These are phyloP conservation scores for Agriopis marginaria DNA, from an alignment of 2,888 invertebrate species.

Conservation along the genomic window DNA sequence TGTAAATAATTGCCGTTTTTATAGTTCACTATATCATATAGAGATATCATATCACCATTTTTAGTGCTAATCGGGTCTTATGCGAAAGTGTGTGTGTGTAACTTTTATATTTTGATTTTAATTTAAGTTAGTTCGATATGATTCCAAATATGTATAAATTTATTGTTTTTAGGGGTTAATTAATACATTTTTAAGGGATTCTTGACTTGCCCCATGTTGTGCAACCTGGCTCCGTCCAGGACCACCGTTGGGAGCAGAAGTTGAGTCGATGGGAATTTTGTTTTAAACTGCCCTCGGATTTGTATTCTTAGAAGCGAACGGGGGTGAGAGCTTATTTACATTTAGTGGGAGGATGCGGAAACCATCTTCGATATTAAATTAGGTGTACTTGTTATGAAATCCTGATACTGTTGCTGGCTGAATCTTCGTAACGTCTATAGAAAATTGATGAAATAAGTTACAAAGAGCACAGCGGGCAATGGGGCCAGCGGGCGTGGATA, in stretches of 20 bases:
- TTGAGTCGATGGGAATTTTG: conserved; percentile 29
- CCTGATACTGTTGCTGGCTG: conserved; percentile 1
- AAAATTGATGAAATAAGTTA: no score
- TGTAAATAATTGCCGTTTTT: no score
- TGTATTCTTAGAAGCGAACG: conserved; percentile 29
- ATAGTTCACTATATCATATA: no score
- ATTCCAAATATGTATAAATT: no score
- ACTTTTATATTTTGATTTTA: no score
- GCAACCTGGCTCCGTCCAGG: conserved; percentile 4
- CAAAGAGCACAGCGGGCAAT: no score
- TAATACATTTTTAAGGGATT: background rate
- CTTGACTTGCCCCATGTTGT: background rate
- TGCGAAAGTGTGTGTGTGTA: no score
- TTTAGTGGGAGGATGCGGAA: conserved; percentile 30
- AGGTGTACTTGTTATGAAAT: conserved; percentile 22
- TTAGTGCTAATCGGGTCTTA: no score
- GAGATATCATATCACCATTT: no score
- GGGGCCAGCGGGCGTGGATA: no score
- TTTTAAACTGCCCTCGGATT: conserved; percentile 36
- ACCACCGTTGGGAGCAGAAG: conserved; percentile 25
- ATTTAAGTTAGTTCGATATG: no score
- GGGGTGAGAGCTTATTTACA: conserved; percentile 31
- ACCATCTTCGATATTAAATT: conserved; percentile 23
- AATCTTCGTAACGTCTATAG: background rate
- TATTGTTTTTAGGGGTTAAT: no score